phyloP scores from a whole-genome alignment of 2,113 vertebrate genomes.

The Tachysurus fulvidraco region DNA sequence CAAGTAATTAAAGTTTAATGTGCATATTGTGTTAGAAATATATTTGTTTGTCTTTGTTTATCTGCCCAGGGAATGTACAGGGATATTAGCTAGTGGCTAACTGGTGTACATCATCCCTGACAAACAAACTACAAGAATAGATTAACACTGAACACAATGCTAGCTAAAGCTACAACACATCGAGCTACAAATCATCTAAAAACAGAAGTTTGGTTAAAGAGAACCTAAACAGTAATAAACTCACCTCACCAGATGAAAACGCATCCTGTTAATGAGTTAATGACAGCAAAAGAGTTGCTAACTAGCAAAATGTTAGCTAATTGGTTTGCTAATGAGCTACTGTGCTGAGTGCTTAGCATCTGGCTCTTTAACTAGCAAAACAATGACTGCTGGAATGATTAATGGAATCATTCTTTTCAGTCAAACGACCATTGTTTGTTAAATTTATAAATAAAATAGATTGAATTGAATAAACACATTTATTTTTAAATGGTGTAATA shows the following conservation, averaged over 20 bases:
- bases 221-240: neutral
- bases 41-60: neutral
- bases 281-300: neutral
- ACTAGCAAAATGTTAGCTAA: neutral
- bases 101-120: neutral
- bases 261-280: no score
- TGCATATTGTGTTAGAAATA: neutral
- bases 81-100: neutral
- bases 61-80: neutral
- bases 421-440: neutral
- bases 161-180: neutral
- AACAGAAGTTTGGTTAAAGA: neutral
- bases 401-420: neutral
- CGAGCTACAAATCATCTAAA: neutral
- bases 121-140: neutral
- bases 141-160: neutral
- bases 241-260: neutral
- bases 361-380: neutral
- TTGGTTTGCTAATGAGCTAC: neutral
- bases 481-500: no score
- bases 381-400: neutral
- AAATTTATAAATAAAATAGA: neutral
- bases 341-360: neutral
- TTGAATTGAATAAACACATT: no score
- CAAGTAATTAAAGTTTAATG: neutral